A percentile compares a stretch with the other conserved stretches of the same genome.
These are phyloP conservation scores for Lithophane ornitopus DNA, from an alignment of 2,888 invertebrate species.

Conservation along the genomic window DNA sequence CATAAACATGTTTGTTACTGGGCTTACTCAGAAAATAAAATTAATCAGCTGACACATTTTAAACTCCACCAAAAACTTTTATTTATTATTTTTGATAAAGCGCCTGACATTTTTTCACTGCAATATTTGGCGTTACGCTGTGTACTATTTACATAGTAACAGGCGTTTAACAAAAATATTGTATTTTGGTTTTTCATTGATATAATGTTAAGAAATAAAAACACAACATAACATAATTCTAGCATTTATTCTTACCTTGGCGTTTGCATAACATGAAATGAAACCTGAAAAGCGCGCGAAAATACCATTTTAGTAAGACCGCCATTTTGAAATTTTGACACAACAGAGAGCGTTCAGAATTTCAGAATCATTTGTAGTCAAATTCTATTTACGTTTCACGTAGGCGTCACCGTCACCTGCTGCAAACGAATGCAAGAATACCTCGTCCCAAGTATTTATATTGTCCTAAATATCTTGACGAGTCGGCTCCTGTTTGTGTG, in stretches of 20 bases:
- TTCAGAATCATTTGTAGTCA: constrained; percentile 55
- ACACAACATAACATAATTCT: neutral
- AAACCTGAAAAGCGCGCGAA: constrained; percentile 23
- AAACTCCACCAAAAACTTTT: neutral
- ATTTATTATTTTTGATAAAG: neutral
- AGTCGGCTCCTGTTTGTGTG: constrained; percentile 46
- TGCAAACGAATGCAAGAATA: constrained; percentile 55
- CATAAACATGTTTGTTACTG: neutral
- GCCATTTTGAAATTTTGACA: constrained; percentile 57
- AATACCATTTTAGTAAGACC: neutral
- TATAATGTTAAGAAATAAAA: too few species aligned
- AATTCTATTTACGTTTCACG: constrained; percentile 64
- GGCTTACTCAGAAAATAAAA: constrained; percentile 25
- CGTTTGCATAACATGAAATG: neutral
- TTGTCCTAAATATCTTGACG: constrained; percentile 65
- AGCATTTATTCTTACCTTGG: neutral
- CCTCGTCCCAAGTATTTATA: constrained; percentile 63
- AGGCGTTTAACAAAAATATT: constrained; percentile 24
- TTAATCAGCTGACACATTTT: constrained; percentile 26
- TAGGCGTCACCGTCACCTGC: constrained; percentile 66
- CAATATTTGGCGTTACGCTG: constrained; percentile 12
- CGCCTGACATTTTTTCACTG: constrained; percentile 20
- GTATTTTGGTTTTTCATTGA: neutral
- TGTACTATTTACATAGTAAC: too few species aligned
- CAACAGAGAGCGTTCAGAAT: constrained; percentile 35